Percentiles rank a stretch among this genome's conserved stretches.
These are phyloP conservation scores for Triplophysa dalaica DNA, from an alignment of 2,113 vertebrate species.

Conservation along the genomic window DNA sequence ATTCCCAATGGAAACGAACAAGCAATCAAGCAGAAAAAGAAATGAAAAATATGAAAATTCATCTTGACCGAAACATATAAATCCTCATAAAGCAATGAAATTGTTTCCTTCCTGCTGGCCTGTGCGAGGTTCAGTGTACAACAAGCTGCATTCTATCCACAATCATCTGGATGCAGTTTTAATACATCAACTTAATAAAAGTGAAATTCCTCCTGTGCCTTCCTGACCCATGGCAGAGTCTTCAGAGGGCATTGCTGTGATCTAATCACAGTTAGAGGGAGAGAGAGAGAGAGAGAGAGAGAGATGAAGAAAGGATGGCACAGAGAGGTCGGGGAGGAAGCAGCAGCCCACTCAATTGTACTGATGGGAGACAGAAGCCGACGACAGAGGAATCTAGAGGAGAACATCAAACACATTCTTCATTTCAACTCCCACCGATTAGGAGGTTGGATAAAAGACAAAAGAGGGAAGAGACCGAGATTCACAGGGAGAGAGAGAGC, in stretches of 20 bases:
- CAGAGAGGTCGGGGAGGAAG: neutral
- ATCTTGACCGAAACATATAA: neutral
- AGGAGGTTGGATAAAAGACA: conserved; percentile 19
- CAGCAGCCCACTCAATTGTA: conserved; percentile 3
- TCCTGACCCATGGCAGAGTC: neutral
- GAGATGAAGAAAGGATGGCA: neutral
- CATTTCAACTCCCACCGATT: conserved; percentile 14
- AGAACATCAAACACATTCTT: conserved; percentile 13
- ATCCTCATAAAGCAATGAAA: conserved; percentile 1
- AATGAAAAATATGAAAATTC: too few species aligned
- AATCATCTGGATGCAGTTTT: neutral
- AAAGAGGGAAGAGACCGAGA: neutral
- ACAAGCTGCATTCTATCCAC: neutral
- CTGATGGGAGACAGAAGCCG: neutral
- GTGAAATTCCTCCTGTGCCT: neutral
- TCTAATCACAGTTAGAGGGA: neutral
- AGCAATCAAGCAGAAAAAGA: too few species aligned
- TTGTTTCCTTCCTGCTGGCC: neutral
- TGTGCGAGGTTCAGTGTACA: neutral
- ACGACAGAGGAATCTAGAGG: neutral
- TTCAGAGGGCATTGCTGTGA: neutral
- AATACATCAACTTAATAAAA: neutral
- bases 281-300: neutral
- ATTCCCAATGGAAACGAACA: too few species aligned
- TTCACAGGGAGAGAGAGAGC: neutral